Evolutionary conservation across 2,797 vertebrate species (phyloP).

Genomic region (Heterohyrax brucei): DNA sequence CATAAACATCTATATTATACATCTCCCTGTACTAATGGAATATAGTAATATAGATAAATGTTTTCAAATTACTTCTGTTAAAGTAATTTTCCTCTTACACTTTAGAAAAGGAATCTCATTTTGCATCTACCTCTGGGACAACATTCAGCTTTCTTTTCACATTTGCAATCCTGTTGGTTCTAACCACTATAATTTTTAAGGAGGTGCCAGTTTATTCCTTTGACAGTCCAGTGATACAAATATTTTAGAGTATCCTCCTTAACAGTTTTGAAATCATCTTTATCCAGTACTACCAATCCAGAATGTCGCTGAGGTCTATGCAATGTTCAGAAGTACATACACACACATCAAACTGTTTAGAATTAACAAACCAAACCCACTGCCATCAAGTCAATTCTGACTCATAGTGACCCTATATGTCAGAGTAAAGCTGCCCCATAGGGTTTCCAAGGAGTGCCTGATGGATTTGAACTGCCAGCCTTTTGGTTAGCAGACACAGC

Average conservation of each 20-base stretch:
- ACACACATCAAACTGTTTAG: not conserved
- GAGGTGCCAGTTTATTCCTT: conserved; percentile 1
- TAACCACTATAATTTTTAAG: conserved; percentile 58
- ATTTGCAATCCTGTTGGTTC: conserved; percentile 63
- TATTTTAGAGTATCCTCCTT: conserved; percentile 9
- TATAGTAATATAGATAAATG: conserved; percentile 37
- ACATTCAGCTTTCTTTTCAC: conserved; percentile 5
- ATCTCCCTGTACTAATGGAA: conserved; percentile 16
- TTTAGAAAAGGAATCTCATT: conserved; percentile 71
- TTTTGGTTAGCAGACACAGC: too few relatives aligned
- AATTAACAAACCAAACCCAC: not conserved
- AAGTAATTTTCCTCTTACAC: conserved; percentile 74
- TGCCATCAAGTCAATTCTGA: too few relatives aligned
- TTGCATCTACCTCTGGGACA: conserved; percentile 48
- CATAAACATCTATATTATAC: conserved; percentile 42
- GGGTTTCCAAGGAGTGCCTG: too few relatives aligned
- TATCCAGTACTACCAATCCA: conserved; percentile 32
- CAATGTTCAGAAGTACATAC: conserved; percentile 33
- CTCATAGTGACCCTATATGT: too few relatives aligned
- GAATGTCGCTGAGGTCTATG: conserved; percentile 7
- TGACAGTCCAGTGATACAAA: conserved; percentile 21
- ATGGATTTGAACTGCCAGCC: too few relatives aligned
- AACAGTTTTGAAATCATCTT: conserved; percentile 47
- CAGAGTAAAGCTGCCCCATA: too few relatives aligned
- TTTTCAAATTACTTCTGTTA: conserved; percentile 56